Percentiles rank a stretch among this genome's conserved stretches.
phyloP scores from a whole-genome alignment of 2,113 vertebrate genomes.

The Sinocyclocheilus grahami region DNA sequence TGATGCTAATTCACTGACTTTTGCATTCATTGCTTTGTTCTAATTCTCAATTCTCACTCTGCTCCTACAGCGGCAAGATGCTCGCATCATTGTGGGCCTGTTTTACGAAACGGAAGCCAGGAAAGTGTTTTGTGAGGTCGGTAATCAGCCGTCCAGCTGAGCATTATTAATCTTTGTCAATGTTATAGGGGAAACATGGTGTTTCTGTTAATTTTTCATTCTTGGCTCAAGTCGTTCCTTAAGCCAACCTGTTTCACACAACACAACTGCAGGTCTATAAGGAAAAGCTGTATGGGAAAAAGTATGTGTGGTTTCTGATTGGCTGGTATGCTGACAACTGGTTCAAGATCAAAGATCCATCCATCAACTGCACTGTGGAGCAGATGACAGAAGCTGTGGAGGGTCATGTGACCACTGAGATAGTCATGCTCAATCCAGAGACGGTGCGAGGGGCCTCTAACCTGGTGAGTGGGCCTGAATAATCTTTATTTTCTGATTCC shows the following conservation, averaged over 20 bases:
- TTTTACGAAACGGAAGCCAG: constrained; percentile 96
- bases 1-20: constrained; percentile 2
- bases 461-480: constrained; percentile 75
- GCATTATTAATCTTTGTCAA: constrained; percentile 39
- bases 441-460: constrained; percentile 93
- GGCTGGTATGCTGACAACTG: constrained; percentile 98
- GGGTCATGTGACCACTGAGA: constrained; percentile 95
- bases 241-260: constrained; percentile 8
- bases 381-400: constrained; percentile 95
- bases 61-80: constrained; percentile 85
- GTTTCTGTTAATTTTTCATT: constrained; percentile 25
- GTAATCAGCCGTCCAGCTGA: constrained; percentile 49
- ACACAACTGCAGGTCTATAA: constrained; percentile 85
- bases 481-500: background rate
- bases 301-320: constrained; percentile 95
- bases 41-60: constrained; percentile 1
- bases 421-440: constrained; percentile 95
- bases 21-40: background rate
- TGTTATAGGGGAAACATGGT: background rate
- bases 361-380: constrained; percentile 96
- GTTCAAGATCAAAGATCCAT: constrained; percentile 92
- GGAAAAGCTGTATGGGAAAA: constrained; percentile 95
- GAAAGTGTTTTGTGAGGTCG: constrained; percentile 95
- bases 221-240: background rate
- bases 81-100: constrained; percentile 95